Conservation (phyloP, 2,113 vertebrate species). For the Pelecanus crispus region DNA sequence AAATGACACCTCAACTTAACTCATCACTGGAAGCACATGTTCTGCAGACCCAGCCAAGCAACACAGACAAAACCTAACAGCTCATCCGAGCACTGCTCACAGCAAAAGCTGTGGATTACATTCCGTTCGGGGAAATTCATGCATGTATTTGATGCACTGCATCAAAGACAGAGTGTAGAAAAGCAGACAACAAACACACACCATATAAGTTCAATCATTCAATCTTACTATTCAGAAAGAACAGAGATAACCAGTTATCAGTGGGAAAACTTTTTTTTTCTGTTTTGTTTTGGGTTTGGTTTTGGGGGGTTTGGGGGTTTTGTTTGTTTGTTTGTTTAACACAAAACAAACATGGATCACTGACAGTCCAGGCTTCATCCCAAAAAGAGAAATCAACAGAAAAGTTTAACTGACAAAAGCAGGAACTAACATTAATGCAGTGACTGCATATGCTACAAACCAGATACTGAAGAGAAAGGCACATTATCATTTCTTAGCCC, state of each 20-base stretch:
- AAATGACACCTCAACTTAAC: neutral
- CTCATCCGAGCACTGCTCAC: neutral
- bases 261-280: neutral
- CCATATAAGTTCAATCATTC: fast-evolving
- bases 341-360: neutral
- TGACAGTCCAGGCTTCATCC: neutral
- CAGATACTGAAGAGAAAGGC: neutral
- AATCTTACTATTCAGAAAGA: neutral
- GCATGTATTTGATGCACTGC: neutral
- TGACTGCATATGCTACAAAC: neutral
- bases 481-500: neutral
- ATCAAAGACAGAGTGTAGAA: neutral
- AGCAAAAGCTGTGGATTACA: fast-evolving
- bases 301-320: neutral
- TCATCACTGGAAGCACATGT: neutral
- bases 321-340: neutral
- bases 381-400: neutral
- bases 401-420: neutral
- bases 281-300: neutral
- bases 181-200: neutral
- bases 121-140: neutral
- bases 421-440: fast-evolving
- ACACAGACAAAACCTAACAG: neutral
- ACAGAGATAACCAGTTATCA: neutral
- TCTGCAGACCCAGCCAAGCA: neutral